Evolutionary conservation across 2,113 vertebrate species (phyloP), one percentile per base, ranked within the genome.

Genomic region (Cebus imitator): DNA sequence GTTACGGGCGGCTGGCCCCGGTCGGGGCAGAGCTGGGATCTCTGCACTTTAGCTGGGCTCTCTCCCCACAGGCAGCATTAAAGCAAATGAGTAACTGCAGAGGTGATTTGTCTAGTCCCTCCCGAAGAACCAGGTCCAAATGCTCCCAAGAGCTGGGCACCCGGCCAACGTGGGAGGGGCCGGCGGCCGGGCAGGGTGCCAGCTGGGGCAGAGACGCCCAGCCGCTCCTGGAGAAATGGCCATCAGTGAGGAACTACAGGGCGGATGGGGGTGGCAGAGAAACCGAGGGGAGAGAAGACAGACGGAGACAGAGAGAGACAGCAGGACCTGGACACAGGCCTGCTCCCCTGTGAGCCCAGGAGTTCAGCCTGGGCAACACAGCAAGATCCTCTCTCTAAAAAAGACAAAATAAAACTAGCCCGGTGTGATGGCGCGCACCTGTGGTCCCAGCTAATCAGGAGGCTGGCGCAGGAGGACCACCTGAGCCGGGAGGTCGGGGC

Each of bases 121-220:
- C 17, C 86, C 81, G 48, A 40, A 43, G 80, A 57, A 86, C 5
- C 3, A 35, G 17, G 9, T 79, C 32, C 48, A 35, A 18, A 32
- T 11, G 4, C 5, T n/a, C 30, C 48, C 18, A 3, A 20, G 4
- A 8, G 40, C 1, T 2, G 43, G 70, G 30, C 5, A 2, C 4
- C 0, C 3, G 14, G 40, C 61, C 61, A 64, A 64, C 12, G 52
- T 6, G 12, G 61, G 12, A 10, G 11, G 12, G 11, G 27, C 2
- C 21, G 23, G 21, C 5, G 8, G 58, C 57, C 1, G 21, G 64
- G 91, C 76, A 40, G 43, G 4, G 43, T n/a, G 86, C 68, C 93
- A 75, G 43, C 25, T 4, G 1, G 27, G 37, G 18, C 48, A 45
- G 70, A 57, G 83, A 57, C 3, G 0, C 73, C 45, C 40, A 73